Evolutionary conservation across 2,888 invertebrate species (phyloP).

Genomic region (Rambutsinella grinnellia): DNA sequence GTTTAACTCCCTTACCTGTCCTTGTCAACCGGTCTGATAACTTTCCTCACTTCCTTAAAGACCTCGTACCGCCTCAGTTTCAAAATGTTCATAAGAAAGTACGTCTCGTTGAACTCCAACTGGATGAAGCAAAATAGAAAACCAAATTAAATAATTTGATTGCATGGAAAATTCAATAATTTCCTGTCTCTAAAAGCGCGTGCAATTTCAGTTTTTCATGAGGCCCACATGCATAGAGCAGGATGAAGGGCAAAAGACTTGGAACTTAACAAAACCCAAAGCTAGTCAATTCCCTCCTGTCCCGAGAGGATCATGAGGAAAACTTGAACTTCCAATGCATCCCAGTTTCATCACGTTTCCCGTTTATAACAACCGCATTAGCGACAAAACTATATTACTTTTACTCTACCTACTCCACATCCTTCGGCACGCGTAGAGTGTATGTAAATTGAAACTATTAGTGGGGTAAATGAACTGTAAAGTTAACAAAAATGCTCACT

Average conservation of each 20-base stretch:
- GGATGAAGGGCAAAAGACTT: too few relatives aligned
- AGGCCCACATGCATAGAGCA: too few relatives aligned
- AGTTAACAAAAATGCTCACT: conserved; percentile 18
- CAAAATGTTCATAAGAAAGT: conserved; percentile 68
- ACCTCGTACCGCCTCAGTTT: conserved; percentile 67
- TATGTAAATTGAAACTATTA: not conserved
- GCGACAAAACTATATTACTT: not conserved
- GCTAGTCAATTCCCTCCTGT: too few relatives aligned
- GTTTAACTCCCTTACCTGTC: conserved; percentile 66
- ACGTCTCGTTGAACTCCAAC: conserved; percentile 67
- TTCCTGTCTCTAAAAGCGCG: conserved; percentile 14
- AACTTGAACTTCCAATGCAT: too few relatives aligned
- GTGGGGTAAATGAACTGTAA: conserved; percentile 3
- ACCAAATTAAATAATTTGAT: not conserved
- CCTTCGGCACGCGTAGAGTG: not conserved
- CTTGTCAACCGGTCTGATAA: conserved; percentile 67
- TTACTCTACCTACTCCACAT: not conserved
- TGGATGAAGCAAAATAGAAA: conserved; percentile 48
- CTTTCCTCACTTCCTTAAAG: conserved; percentile 67
- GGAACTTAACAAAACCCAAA: too few relatives aligned
- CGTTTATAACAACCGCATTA: not conserved
- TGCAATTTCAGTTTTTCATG: too few relatives aligned
- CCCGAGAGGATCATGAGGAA: too few relatives aligned
- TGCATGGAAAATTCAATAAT: conserved; percentile 19
- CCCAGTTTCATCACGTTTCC: not conserved